Evolutionary conservation across 2,113 vertebrate species (phyloP), one percentile per base, ranked within the genome.

Genomic region (Oryzias melastigma): DNA sequence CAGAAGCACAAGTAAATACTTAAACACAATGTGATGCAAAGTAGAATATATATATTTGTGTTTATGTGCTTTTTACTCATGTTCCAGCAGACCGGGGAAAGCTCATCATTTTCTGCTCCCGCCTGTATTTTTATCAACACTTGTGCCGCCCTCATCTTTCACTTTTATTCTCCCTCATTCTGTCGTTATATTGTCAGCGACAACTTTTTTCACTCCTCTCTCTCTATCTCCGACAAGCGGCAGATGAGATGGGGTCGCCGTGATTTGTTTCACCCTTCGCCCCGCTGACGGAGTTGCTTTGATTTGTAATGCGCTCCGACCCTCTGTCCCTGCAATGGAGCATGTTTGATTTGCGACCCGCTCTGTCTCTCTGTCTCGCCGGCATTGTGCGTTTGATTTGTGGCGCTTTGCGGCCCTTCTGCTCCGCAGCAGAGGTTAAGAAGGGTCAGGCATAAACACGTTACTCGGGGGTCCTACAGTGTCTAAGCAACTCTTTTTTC

Each of bases 261-360:
- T 81, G 83, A 85, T 88, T 85, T 87, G 85, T 80, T 58, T 53
- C 73, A 7, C 17, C 55, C 29, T n/a, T 59, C 64, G 18, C 49
- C 60, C 58, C 10, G 52, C 70, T 16, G 40, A 53, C 43, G 4
- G 58, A 55, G 58, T 45, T 0, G 58, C 3, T 63, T 84, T 87
- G 85, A 88, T 88, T 87, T 88, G 83, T 50, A 16, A 49, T 15
- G 12, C 18, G 45, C 77, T 49, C 75, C 61, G 72, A 81, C 75
- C 87, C 68, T 57, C 63, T 47, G 59, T 67, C 73, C 65, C 59
- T 15, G 61, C 62, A 15, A 56, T 25, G 18, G 52, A 64, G 67
- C 25, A 3, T 19, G 4, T 73, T 79, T 88, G 87, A 88, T 88
- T 84, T 87, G 87, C 54, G 75, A 72, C 49, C 40, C 14, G 5